A percentile compares a stretch with the other conserved stretches of the same genome.
phyloP scores from a whole-genome alignment of 2,797 vertebrate species.

The Fistularia commersonii region DNA sequence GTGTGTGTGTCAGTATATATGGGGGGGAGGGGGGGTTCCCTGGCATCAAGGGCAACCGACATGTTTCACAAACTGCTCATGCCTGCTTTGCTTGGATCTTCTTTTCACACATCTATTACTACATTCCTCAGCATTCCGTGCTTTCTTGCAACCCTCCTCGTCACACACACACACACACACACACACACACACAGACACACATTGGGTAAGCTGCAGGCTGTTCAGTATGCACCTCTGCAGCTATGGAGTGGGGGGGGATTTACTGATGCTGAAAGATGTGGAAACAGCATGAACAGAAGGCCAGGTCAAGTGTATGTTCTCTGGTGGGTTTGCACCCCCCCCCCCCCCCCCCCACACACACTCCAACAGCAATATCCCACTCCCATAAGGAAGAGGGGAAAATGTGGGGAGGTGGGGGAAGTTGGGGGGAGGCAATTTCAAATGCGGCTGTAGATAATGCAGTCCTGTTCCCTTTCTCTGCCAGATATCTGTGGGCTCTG shows the following conservation, averaged over 20 bases:
- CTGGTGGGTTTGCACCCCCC: conserved; percentile 14
- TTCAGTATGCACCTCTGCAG: conserved; percentile 44
- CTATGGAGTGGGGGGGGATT: conserved; percentile 15
- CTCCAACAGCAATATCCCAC: too few relatives aligned
- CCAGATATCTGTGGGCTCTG: conserved; percentile 19
- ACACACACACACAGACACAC: conserved; percentile 13
- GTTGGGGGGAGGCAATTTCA: conserved; percentile 30
- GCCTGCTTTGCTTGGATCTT: conserved; percentile 4
- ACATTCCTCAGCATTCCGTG: conserved; percentile 10
- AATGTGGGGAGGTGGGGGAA: too few relatives aligned
- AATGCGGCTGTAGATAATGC: conserved; percentile 46
- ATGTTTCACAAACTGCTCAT: conserved; percentile 7
- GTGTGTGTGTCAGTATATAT: too few relatives aligned
- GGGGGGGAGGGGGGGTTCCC: neutral
- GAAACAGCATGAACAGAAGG: conserved; percentile 50
- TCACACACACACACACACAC: too few relatives aligned
- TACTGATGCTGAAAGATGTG: conserved; percentile 35
- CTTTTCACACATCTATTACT: conserved; percentile 1
- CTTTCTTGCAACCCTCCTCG: conserved; percentile 24
- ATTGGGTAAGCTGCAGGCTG: conserved; percentile 4
- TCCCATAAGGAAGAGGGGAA: too few relatives aligned
- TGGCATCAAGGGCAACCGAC: conserved; percentile 12
- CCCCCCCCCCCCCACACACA: too few relatives aligned
- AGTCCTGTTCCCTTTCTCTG: conserved; percentile 14
- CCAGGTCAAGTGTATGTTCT: conserved; percentile 48